Base-by-base conservation (phyloP, 2,113 vertebrate species). In the Mesembrinibis cayennensis region DNA sequence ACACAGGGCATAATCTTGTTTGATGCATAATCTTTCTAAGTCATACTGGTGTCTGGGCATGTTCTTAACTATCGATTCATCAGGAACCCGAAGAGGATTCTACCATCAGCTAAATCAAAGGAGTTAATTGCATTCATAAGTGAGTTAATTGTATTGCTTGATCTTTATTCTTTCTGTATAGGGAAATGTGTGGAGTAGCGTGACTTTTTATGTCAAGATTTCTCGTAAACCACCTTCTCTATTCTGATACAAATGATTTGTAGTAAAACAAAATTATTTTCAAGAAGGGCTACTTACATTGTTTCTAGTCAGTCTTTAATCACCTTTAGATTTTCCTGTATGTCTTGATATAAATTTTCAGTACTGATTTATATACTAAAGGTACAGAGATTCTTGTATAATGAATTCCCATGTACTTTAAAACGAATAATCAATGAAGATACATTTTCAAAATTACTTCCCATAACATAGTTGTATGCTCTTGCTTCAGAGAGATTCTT, bases 221-320 rank as follows among this genome's bases (percentile, higher is more conserved):
- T 92, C 89, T 81, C 0, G 0, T 66, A 87, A 95, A 49, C 34
- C 62, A 73, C 55, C 67, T 69, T 22, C 74, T 70, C 76, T n/a
- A 30, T 58, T 47, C 55, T 83, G 55, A 65, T 52, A 7, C 2
- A 4, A 86, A 69, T 62, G 22, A 84, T 82, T 53, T 70, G 82
- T 29, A 84, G 80, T 50, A 81, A 87, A 38, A 4, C 14, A 73
- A 69, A 83, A 90, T n/a, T 13, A 29, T 87, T 94, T 89, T 87
- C 67, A 32, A 74, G 80, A 87, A 91, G 52, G 38, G 32, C 56
- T 92, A 19, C 29, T 52, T 42, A 8, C 19, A 53, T 66, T 71
- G 80, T 89, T 95, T 92, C 83, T 84, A 84, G 80, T 66, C 91
- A 81, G 66, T 53, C 89, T 96, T 92, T 80, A 83, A 95, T 95